Conservation (phyloP, 1,140 invertebrate genomes). For the Yoshiicerus persimilis region DNA sequence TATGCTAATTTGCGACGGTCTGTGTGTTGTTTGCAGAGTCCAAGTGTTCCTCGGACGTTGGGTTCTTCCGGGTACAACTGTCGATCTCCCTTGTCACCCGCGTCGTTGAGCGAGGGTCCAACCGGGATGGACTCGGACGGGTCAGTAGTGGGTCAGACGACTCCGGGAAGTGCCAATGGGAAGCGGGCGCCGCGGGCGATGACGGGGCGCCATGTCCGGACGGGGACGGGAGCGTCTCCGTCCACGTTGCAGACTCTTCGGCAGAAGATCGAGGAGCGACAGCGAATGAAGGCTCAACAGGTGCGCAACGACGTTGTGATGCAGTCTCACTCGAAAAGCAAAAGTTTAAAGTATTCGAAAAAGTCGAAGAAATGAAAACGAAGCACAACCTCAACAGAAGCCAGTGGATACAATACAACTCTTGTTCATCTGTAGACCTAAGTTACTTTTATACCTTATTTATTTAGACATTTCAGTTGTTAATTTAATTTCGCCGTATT, state of each 20-base stretch:
- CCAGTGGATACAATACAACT: constrained; percentile 28
- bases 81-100: constrained; percentile 54
- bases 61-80: constrained; percentile 35
- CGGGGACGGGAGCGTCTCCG: constrained; percentile 58
- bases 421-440: constrained; percentile 26
- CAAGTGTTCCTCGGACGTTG: constrained; percentile 25
- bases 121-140: constrained; percentile 59
- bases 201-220: constrained; percentile 57
- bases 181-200: constrained; percentile 56
- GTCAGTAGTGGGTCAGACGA: constrained; percentile 30
- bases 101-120: constrained; percentile 58
- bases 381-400: constrained; percentile 20
- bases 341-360: constrained; percentile 26
- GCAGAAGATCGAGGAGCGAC: constrained; percentile 57
- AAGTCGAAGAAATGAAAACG: constrained; percentile 35
- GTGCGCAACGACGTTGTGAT: constrained; percentile 38
- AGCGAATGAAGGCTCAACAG: constrained; percentile 52
- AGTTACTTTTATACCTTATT: neutral
- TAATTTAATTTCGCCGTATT: neutral
- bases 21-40: constrained; percentile 28
- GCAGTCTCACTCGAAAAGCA: constrained; percentile 30
- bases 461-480: neutral
- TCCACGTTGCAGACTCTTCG: constrained; percentile 56
- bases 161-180: constrained; percentile 41
- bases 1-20: neutral